Conservation (phyloP, 2,888 invertebrate species). For the Tetanocera ferruginea region DNA sequence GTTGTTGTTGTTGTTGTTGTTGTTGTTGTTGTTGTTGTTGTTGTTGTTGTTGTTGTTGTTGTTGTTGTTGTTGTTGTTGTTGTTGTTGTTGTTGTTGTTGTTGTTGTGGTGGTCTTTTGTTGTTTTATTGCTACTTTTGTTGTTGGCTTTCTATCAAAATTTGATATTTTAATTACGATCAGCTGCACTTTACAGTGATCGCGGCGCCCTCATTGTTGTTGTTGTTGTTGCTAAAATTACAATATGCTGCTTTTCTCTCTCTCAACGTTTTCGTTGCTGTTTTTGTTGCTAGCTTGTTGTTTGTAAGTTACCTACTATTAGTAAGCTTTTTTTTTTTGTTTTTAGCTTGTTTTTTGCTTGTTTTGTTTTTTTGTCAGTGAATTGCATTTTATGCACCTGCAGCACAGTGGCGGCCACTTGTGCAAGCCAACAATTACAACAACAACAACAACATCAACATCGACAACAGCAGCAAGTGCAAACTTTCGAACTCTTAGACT, state of each 20-base stretch:
- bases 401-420: conserved; percentile 28
- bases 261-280: not conserved
- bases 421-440: conserved; percentile 17
- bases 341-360: not conserved
- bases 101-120: conserved; percentile 9
- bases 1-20: not conserved
- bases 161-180: conserved; percentile 46
- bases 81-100: conserved; percentile 3
- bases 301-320: conserved; percentile 9
- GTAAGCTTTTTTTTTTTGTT: conserved; percentile 6
- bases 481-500: not conserved
- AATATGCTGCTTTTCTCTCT: not conserved
- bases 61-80: conserved; percentile 36
- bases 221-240: conserved; percentile 34
- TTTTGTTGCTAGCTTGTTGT: not conserved
- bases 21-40: conserved; percentile 26
- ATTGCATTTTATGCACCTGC: conserved; percentile 35
- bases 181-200: conserved; percentile 20
- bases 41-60: not conserved
- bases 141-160: conserved; percentile 45
- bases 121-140: not conserved
- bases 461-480: conserved; percentile 1
- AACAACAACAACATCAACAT: conserved; percentile 9
- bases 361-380: not conserved
- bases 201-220: conserved; percentile 36